Evolutionary conservation across 1,140 invertebrate genomes (phyloP).

Genomic region (Oryctes rhinoceros): DNA sequence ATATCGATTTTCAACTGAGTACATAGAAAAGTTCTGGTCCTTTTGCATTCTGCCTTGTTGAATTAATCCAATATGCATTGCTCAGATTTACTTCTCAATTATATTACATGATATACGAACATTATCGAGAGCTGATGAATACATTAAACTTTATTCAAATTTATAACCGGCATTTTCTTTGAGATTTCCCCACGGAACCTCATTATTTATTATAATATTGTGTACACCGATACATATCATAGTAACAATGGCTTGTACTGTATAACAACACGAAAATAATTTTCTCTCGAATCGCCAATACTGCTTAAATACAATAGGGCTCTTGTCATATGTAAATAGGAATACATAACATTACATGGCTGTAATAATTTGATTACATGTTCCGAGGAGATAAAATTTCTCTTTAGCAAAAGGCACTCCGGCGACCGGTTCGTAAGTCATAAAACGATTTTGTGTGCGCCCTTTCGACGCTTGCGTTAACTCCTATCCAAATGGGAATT

Average conservation of each 20-base stretch:
- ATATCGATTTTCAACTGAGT: too few species aligned
- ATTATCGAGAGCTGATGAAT: neutral
- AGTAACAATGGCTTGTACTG: conserved; percentile 54
- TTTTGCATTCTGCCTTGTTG: too few species aligned
- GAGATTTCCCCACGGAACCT: conserved; percentile 36
- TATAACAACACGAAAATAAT: conserved; percentile 56
- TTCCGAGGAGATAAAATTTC: conserved; percentile 34
- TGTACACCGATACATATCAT: conserved; percentile 51
- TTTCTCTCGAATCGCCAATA: conserved; percentile 54
- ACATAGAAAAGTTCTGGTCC: too few species aligned
- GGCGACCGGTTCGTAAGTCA: conserved; percentile 32
- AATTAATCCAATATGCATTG: too few species aligned
- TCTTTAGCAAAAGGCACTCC: neutral
- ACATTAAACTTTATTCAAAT: conserved; percentile 24
- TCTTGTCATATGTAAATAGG: conserved; percentile 55
- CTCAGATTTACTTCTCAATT: too few species aligned
- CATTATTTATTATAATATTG: conserved; percentile 57
- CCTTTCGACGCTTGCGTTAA: conserved; percentile 31
- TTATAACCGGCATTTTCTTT: conserved; percentile 12
- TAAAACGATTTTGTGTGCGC: conserved; percentile 32
- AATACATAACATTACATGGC: conserved; percentile 45
- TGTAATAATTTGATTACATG: conserved; percentile 42
- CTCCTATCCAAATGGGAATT: conserved; percentile 33
- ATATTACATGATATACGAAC: neutral
- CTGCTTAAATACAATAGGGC: conserved; percentile 56